Evolutionary conservation across 2,113 vertebrate genomes (phyloP).

Genomic region (Daboia siamensis): DNA sequence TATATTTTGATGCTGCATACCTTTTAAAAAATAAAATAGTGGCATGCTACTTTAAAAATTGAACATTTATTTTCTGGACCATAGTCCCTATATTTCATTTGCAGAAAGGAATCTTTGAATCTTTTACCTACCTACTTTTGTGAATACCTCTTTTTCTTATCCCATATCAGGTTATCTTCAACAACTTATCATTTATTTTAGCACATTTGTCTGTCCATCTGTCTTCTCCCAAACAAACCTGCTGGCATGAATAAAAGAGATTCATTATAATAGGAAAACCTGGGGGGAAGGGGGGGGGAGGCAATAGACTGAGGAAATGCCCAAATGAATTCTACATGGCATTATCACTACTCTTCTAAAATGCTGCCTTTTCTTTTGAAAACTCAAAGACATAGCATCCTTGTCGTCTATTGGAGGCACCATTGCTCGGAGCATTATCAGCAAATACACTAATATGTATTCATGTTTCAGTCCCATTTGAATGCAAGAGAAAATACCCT

Average conservation of each 20-base stretch:
- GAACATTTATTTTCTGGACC: not conserved
- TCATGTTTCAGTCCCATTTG: not conserved
- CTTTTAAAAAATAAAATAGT: not conserved
- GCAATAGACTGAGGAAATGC: not conserved
- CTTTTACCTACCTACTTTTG: not conserved
- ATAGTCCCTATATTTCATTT: not conserved
- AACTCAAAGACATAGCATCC: not conserved
- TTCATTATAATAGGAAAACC: not conserved
- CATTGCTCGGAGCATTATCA: not conserved
- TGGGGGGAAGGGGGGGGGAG: fast-evolving
- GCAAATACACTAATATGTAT: not conserved
- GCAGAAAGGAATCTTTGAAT: not conserved
- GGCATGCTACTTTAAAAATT: not conserved
- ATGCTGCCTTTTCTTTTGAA: not conserved
- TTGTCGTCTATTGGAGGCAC: not conserved
- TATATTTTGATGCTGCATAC: not conserved
- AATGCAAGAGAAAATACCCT: not conserved
- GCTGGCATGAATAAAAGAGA: not conserved
- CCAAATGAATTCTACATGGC: not conserved
- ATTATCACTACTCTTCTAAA: not conserved
- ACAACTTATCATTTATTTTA: not conserved
- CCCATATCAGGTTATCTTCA: not conserved
- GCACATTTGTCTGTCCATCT: not conserved
- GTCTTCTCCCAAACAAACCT: not conserved
- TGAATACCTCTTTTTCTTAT: not conserved